Conservation (phyloP, 2,113 vertebrate genomes). For the Pelecanoides urinatrix region DNA sequence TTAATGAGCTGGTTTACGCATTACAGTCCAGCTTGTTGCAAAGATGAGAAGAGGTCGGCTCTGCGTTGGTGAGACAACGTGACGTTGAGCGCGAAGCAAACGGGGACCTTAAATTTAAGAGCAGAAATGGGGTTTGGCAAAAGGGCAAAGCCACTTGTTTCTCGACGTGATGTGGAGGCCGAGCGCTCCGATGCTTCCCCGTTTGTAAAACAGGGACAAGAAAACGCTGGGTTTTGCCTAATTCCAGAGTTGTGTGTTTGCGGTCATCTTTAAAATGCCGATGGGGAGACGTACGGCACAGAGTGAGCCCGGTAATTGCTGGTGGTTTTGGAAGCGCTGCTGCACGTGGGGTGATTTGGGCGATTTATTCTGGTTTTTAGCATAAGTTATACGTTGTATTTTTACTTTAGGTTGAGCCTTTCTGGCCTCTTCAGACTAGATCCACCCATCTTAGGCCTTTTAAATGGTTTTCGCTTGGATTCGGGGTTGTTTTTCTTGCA, state of each 20-base stretch:
- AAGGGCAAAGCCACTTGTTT: neutral
- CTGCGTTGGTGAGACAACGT: accelerated
- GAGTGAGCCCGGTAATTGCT: too few species aligned
- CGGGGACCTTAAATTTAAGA: neutral
- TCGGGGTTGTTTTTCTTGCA: neutral
- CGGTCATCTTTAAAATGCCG: too few species aligned
- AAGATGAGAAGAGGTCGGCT: accelerated
- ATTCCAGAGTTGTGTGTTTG: neutral
- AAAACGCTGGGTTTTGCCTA: neutral
- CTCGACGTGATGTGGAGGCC: accelerated
- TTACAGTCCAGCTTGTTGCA: too few species aligned
- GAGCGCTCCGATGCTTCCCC: neutral
- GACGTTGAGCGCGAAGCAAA: neutral
- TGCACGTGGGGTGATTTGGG: too few species aligned
- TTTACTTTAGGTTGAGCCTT: neutral
- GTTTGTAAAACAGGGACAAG: neutral
- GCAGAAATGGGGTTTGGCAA: neutral
- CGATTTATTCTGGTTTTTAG: neutral
- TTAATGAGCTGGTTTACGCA: neutral
- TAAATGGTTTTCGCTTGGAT: neutral
- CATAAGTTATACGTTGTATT: neutral
- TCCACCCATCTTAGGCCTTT: neutral
- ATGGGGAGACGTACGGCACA: accelerated
- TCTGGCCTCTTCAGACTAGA: neutral
- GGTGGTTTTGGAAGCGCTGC: neutral